Base-by-base conservation (phyloP, 2,797 vertebrate genomes). In the Lophius americanus region DNA sequence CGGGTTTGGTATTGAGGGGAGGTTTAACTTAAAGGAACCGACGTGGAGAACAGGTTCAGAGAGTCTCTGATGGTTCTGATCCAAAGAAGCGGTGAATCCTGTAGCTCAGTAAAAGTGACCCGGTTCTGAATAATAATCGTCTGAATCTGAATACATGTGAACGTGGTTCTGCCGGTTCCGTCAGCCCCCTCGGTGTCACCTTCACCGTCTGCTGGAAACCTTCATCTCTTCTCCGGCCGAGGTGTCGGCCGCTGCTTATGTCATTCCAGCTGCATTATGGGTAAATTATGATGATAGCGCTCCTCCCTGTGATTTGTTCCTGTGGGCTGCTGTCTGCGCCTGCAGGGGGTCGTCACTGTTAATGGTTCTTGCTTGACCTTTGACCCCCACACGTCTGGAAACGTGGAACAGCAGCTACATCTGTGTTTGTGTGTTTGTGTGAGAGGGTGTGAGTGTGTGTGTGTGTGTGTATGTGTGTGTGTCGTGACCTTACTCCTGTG, bases 361-460 rank as follows among this genome's bases (percentile, higher is more conserved):
- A 84, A 86, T 77, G 69, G 66, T 60, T 84, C 61, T 70, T 78
- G 70, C 77, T 64, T 56, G 73, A 85, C 82, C 82, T 90, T 78
- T 84, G 64, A 73, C 82, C 50, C 75, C 11, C n/a, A 62, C 70
- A 82, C 4, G 76, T 83, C 73, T 76, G 82, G 73, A 79, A 79
- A 79, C 42, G 6, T 51, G 53, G 64, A 78, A 51, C 75, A 52
- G 12, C 61, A 70, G 50, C 52, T 51, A 43, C 32, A 47, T 60
- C 42, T 65, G 8, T 23, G 9, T n/a, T 32, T 13, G 23, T 23
- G 23, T 23, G 23, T 23, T 23, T 23, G 23, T 23, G 23, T 23
- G 23, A 23, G 23, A 23, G 23, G 23, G 23, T 23, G 23, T 23
- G 23, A 2, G 23, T 23, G 2, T 23, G 23, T 23, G 23, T 23